Percentiles rank a stretch among this genome's conserved stretches.
phyloP scores from a whole-genome alignment of 23 tunicate species.

The Ascidia mentula region DNA sequence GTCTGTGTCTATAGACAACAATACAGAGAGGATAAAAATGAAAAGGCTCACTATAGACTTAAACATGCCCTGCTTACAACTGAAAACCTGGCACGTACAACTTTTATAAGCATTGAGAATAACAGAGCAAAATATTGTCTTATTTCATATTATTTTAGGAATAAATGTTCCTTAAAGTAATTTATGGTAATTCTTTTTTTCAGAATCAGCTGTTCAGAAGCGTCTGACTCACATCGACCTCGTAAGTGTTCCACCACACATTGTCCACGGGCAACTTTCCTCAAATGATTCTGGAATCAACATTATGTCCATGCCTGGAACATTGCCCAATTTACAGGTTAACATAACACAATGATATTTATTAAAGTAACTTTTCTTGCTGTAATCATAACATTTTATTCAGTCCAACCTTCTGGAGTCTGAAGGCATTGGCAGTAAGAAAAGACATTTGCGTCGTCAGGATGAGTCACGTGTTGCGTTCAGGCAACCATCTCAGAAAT shows the following conservation, averaged over 20 bases:
- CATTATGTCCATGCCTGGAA: slow-evolving; percentile 28
- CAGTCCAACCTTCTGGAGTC: slow-evolving; percentile 24
- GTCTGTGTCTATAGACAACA: no score
- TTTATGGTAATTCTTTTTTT: background rate
- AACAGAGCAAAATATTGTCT: no score
- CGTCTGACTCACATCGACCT: slow-evolving; percentile 40
- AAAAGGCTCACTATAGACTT: no score
- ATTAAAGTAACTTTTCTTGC: no score
- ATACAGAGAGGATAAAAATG: no score
- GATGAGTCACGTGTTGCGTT: slow-evolving; percentile 32
- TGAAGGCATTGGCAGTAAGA: slow-evolving; percentile 37
- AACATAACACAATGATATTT: no score
- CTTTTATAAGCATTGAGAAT: no score
- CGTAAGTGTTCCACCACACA: slow-evolving; percentile 37
- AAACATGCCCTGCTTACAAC: no score
- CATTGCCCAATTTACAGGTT: slow-evolving; percentile 44
- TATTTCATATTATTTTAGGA: no score
- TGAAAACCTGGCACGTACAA: no score
- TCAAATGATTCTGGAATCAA: background rate
- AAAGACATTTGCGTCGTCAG: slow-evolving; percentile 29
- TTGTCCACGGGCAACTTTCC: background rate
- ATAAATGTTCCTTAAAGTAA: background rate
- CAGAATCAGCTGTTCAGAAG: slow-evolving; percentile 29
- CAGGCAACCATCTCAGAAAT: slow-evolving; percentile 47
- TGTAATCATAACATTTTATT: no score